Base-by-base conservation (phyloP, 2,888 invertebrate genomes). In the Campoplex nolae region DNA sequence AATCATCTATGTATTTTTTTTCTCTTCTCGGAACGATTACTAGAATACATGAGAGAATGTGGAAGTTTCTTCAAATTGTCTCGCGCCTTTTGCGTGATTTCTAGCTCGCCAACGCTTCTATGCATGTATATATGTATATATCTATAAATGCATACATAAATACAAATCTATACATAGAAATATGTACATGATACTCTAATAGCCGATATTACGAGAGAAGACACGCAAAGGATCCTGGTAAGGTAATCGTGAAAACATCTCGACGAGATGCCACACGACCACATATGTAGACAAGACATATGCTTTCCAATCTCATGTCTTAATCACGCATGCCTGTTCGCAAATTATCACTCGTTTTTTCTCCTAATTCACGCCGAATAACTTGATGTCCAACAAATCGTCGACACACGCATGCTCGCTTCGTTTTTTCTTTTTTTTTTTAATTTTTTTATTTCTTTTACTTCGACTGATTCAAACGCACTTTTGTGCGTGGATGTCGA, bases 21-120 rank as follows among this genome's bases (percentile, higher is more conserved):
- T 84, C 73, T 32, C 77, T 80, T 84, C 73, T 32, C 77, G 74
- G 88, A 90, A 89, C 89, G 85, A 91, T 91, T 90, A 90, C 81
- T 68, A 88, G 83, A 86, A 62, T 80, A 83, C 70, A 70, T 76
- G 80, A 74, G 23, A 65, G 84, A 56, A 18, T 80, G n/a, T 86
- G 85, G 78, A 84, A 85, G 82, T 86, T 88, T 89, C 88, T 89
- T 87, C 83, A 91, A 93, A 92, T 92, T 90, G 92, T 91, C 89
- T 90, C 76, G 74, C 65, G 54, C 92, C 92, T 92, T 88, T 92
- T 89, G 92, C 92, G 92, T 93, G 92, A 92, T 91, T 89, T 73
- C 83, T 84, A 78, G 67, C 70, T 77, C 90, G 88, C 73, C 54
- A 68, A 51, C 13, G 28, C 18, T 28, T 13, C 38, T 0, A 35